Evolutionary conservation across 2,888 invertebrate genomes (phyloP).

Genomic region (Lithophane socia): DNA sequence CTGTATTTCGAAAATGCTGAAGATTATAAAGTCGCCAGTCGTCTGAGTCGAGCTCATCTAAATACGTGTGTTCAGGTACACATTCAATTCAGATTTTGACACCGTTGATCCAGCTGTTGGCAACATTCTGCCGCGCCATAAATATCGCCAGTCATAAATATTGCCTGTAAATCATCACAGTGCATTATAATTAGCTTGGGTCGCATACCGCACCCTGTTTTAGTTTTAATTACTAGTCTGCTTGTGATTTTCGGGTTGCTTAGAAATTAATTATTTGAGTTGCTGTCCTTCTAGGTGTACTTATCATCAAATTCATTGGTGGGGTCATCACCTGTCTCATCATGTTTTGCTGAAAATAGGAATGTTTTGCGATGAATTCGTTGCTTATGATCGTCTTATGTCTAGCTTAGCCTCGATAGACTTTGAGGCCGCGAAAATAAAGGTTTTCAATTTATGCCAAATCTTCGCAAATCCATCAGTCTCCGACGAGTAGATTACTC

Average conservation of each 20-base stretch:
- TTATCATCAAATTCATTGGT: neutral
- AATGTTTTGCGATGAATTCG: neutral
- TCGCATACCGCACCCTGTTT: constrained; percentile 12
- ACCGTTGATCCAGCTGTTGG: constrained; percentile 38
- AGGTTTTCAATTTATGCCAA: neutral
- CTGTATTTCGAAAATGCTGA: constrained; percentile 5
- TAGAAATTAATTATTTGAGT: constrained; percentile 11
- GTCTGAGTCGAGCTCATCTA: neutral
- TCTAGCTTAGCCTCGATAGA: neutral
- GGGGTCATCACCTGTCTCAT: neutral
- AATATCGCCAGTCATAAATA: constrained; percentile 32
- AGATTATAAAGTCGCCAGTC: constrained; percentile 3
- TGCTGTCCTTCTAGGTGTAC: constrained; percentile 7
- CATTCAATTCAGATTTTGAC: constrained; percentile 14
- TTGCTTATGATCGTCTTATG: neutral
- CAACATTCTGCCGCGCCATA: constrained; percentile 16
- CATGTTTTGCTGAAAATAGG: neutral
- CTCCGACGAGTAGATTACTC: too few relatives aligned
- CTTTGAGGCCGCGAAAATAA: neutral
- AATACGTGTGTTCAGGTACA: neutral
- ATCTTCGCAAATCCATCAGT: neutral
- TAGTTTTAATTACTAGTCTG: constrained; percentile 24
- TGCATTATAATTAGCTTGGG: constrained; percentile 42
- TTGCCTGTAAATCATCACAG: constrained; percentile 44
- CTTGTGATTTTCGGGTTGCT: constrained; percentile 18